Percentiles rank a stretch among this genome's conserved stretches.
phyloP scores from a whole-genome alignment of 2,888 invertebrate species.

The Troilus luridus region DNA sequence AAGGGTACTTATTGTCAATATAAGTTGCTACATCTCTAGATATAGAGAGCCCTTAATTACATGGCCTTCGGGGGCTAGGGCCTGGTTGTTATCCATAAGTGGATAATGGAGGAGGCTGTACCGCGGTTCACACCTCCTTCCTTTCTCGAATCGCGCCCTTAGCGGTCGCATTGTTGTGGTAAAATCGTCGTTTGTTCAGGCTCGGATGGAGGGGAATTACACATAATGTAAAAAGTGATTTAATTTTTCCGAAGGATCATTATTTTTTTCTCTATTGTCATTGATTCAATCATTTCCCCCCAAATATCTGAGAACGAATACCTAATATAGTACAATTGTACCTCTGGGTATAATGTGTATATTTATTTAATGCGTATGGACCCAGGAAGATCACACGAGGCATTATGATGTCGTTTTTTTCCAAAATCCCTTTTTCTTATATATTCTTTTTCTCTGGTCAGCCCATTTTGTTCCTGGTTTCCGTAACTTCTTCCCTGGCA shows the following conservation, averaged over 20 bases:
- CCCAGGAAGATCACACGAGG: too few species aligned
- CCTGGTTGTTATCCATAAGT: conserved; percentile 26
- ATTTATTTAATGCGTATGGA: too few species aligned
- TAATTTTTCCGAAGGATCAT: background rate
- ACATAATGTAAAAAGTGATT: background rate
- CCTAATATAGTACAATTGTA: too few species aligned
- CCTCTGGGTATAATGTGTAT: too few species aligned
- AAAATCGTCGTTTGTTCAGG: background rate
- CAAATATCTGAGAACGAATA: too few species aligned
- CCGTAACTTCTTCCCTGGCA: too few species aligned
- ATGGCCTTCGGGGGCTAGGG: background rate
- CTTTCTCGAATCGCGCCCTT: background rate
- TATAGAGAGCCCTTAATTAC: conserved; percentile 17
- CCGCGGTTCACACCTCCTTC: conserved; percentile 34
- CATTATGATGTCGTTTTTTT: too few species aligned
- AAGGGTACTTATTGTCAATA: conserved; percentile 48
- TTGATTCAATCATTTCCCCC: too few species aligned
- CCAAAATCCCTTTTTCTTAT: too few species aligned
- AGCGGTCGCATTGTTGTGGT: background rate
- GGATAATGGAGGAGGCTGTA: conserved; percentile 26
- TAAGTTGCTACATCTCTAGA: conserved; percentile 39
- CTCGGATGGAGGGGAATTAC: background rate
- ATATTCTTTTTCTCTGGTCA: too few species aligned
- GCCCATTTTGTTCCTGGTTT: too few species aligned
- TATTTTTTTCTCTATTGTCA: background rate